A percentile compares a stretch with the other conserved stretches of the same genome.
Evolutionary conservation across 2,113 vertebrate genomes (phyloP).

Genomic region (Lagopus muta): DNA sequence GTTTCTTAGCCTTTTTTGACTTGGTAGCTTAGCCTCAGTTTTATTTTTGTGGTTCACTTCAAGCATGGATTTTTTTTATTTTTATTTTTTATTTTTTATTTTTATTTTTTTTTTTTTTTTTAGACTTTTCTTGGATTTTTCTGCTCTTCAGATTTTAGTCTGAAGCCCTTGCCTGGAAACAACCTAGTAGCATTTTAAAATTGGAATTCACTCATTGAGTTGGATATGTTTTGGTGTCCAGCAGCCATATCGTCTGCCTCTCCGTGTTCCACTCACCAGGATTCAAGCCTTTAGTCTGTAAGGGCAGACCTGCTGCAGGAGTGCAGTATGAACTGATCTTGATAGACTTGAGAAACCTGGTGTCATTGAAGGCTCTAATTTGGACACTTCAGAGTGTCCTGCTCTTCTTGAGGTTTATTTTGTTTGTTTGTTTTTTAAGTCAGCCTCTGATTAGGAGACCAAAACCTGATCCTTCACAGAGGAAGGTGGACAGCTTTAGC

Average conservation of each 20-base stretch:
- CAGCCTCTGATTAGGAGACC: not conserved
- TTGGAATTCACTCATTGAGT: not conserved
- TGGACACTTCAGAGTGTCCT: not conserved
- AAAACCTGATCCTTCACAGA: not conserved
- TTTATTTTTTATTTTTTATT: not conserved
- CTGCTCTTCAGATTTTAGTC: not conserved
- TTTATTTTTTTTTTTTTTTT: not conserved
- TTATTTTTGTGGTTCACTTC: not conserved
- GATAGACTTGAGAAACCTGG: not conserved
- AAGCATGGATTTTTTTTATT: not conserved
- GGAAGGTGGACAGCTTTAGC: not conserved
- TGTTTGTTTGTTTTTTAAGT: not conserved
- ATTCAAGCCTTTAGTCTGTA: not conserved
- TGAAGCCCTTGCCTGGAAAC: not conserved
- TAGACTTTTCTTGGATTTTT: not conserved
- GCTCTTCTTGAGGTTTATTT: not conserved
- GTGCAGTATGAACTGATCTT: not conserved
- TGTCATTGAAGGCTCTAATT: not conserved
- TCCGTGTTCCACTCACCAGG: not conserved
- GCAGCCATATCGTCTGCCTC: not conserved
- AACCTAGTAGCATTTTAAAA: not conserved
- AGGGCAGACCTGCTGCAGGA: slow-evolving; percentile 6
- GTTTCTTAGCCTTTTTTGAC: not conserved
- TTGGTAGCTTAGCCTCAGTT: not conserved
- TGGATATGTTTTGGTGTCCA: not conserved